These are phyloP conservation scores for Harpalus rufipes DNA, from an alignment of 2,888 invertebrate species.

Conservation along the genomic window DNA sequence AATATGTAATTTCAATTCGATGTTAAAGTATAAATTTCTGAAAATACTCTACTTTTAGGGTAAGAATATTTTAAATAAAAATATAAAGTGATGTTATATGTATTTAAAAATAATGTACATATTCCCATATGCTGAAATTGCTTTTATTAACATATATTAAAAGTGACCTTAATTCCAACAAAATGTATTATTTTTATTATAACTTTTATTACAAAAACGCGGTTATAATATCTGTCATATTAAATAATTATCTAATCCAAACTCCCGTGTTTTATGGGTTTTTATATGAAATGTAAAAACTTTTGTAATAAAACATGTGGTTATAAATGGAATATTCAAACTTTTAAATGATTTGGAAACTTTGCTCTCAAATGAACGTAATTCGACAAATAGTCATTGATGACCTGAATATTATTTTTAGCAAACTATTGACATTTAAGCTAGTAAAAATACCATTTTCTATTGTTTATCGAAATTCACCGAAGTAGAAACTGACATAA, in stretches of 20 bases:
- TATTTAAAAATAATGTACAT: no score
- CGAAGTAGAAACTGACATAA: constrained; percentile 47
- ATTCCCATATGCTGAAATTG: no score
- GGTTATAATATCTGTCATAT: background rate
- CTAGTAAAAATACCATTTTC: constrained; percentile 26
- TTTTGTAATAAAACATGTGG: background rate
- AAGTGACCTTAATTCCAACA: no score
- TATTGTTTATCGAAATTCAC: constrained; percentile 44
- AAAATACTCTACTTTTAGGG: no score
- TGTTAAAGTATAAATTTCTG: no score
- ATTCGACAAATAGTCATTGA: constrained; percentile 2
- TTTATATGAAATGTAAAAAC: background rate
- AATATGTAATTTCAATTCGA: no score
- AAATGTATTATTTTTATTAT: no score
- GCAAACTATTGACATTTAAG: constrained; percentile 8
- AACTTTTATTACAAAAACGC: no score
- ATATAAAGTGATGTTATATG: no score
- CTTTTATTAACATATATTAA: no score
- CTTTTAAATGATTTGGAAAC: background rate
- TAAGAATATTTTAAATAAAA: no score
- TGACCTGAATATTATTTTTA: constrained; percentile 14
- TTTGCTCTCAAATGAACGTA: background rate
- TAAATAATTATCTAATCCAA: background rate
- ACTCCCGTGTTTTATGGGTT: background rate
- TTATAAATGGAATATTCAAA: background rate